Percentiles rank a stretch among this genome's conserved stretches.
Evolutionary conservation across 2,888 invertebrate species (phyloP).

Genomic region (Subacronicta megacephala): DNA sequence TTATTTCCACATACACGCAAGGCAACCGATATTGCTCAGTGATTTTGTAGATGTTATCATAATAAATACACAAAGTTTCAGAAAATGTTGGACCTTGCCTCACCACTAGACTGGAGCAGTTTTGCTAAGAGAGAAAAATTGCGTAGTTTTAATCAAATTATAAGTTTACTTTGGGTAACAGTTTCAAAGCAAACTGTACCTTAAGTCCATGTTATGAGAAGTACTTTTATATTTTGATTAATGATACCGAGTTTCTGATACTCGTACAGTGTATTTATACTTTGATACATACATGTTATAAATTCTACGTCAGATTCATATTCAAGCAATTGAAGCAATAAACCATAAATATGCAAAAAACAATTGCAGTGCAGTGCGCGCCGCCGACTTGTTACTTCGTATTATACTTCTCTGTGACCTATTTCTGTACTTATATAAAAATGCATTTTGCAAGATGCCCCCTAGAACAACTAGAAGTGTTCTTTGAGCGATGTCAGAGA

Average conservation of each 20-base stretch:
- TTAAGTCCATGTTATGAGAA: constrained; percentile 10
- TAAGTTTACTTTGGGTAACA: constrained; percentile 40
- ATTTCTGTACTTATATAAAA: constrained; percentile 46
- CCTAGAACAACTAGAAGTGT: constrained; percentile 52
- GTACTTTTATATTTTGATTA: constrained; percentile 6
- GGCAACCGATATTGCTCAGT: constrained; percentile 12
- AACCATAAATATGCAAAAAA: constrained; percentile 52
- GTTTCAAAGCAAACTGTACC: constrained; percentile 15
- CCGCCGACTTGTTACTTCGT: constrained; percentile 33
- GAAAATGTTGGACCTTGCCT: constrained; percentile 30
- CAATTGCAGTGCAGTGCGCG: constrained; percentile 35
- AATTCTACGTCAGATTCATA: constrained; percentile 47
- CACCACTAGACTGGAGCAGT: constrained; percentile 30
- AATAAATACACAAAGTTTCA: constrained; percentile 46
- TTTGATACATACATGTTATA: constrained; percentile 15
- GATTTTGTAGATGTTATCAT: constrained; percentile 43
- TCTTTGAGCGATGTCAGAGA: constrained; percentile 36
- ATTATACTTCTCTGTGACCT: constrained; percentile 48
- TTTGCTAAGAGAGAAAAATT: constrained; percentile 49
- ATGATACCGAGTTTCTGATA: constrained; percentile 1
- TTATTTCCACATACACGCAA: constrained; percentile 27
- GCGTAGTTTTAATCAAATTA: constrained; percentile 55
- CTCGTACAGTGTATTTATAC: constrained; percentile 9
- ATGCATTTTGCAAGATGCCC: constrained; percentile 49
- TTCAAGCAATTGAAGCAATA: constrained; percentile 42